Base-by-base conservation (phyloP, 2,888 invertebrate species). In the Melanostoma mellinum region DNA sequence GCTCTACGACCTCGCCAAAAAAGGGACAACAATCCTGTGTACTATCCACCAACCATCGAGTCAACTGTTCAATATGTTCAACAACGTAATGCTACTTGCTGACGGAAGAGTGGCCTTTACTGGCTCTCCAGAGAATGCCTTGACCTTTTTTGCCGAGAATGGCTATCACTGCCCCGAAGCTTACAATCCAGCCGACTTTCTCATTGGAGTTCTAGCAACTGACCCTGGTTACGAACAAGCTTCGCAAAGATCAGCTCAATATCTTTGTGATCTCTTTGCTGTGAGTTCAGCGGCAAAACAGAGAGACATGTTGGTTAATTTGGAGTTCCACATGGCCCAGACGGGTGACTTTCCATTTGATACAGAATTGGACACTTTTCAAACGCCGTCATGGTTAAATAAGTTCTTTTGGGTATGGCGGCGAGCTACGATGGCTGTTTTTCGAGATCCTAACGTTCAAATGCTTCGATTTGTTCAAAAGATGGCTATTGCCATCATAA, bases 41-140 rank as follows among this genome's bases (percentile, higher is more conserved):
- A 98, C 98, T 30, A 98, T 98, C 87, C 98, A 98, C 91, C 98
- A 98, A 91, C 98, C 98, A 0, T 97, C 97, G 3, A 96, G 97
- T 0, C 96, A 97, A 87, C 92, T 97, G 74, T 97, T 97, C 90
- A 94, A 95, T 1, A 93, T 96, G 92, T 98, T 98, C 89, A 95
- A 97, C 88, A 93, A 94, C 80, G 92, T 95, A 10, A 94, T 98
- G 81, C 91, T 98, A 50, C 92, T 98, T 81, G 96, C 97, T 32
- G 97, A 97, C 88, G 98, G 98, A 0, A 93, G 97, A 82, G 94
- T 97, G 0, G 98, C 97, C 0, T 97, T 94, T 87, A 94, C 96
- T 85, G 98, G 98, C 0, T 93, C 94, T 0, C 93, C 94, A 0
- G 92, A 93, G 9, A 92, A 93, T 73, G 95, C 95, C 0, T 88